phyloP scores from a whole-genome alignment of 2,888 invertebrate genomes.

The Caenorhabditis sp. region DNA sequence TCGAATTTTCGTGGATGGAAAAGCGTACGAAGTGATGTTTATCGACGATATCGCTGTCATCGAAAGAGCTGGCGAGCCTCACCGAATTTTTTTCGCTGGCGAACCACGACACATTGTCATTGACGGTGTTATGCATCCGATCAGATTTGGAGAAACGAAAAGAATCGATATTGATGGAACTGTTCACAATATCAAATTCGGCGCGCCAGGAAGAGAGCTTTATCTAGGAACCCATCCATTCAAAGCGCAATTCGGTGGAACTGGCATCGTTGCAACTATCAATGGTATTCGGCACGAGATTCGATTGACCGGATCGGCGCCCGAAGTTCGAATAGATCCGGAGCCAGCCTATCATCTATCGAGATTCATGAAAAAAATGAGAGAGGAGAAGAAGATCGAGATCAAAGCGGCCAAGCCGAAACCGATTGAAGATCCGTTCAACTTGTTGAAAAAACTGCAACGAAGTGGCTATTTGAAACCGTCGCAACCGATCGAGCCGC shows the following conservation, averaged over 20 bases:
- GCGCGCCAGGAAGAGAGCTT: conserved; percentile 89
- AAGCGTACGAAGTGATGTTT: conserved; percentile 69
- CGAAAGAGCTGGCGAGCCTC: conserved; percentile 69
- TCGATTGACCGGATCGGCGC: conserved; percentile 87
- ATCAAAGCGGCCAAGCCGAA: conserved; percentile 27
- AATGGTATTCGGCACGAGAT: conserved; percentile 82
- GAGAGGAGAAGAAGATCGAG: conserved; percentile 36
- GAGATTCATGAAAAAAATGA: conserved; percentile 48
- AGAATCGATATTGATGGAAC: conserved; percentile 71
- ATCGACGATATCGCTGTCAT: conserved; percentile 67
- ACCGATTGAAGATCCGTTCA: conserved; percentile 21
- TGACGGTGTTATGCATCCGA: conserved; percentile 58
- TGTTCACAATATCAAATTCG: conserved; percentile 80
- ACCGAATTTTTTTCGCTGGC: conserved; percentile 67
- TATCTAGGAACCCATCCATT: conserved; percentile 87
- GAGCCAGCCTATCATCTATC: conserved; percentile 80
- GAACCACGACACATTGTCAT: conserved; percentile 67
- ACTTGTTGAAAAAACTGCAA: conserved; percentile 25
- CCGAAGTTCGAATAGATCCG: conserved; percentile 89
- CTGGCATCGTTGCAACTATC: conserved; percentile 82
- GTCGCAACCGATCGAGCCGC: conserved; percentile 2
- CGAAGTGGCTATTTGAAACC: conserved; percentile 14
- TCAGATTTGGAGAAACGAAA: conserved; percentile 64
- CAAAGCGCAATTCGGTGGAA: conserved; percentile 84
- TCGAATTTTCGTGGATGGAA: conserved; percentile 70